Evolutionary conservation across 2,888 invertebrate genomes (phyloP), one percentile per base, ranked within the genome.

Genomic region (Hymenopus coronatus): DNA sequence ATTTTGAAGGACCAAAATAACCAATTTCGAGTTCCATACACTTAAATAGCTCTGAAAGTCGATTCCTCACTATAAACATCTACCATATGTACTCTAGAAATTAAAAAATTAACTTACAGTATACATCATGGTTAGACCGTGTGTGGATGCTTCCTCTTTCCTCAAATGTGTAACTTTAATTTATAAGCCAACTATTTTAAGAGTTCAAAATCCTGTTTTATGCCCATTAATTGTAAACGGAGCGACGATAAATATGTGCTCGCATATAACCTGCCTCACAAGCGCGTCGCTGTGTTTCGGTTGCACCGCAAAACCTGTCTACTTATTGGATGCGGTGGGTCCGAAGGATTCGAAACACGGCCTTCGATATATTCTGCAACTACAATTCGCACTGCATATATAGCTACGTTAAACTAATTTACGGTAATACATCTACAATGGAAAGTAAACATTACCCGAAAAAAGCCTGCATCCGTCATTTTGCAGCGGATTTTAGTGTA

Each of bases 101-200:
- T 87, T 87, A 83, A 88, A 85, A 87, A 89, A 54, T 88, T 28
- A 85, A 89, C 89, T 89, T 89, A 89, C 89, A 88, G 89, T 89
- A 86, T 89, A 89, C 89, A 89, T 89, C 89, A 89, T 89, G 85
- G 86, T 89, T 88, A 88, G 85, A 85, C 82, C 86, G 89, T 88
- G 86, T 82, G 85, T 46, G 25, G 88, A 82, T 40, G 81, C 85
- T 85, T 89, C 87, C 86, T 87, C 84, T 87, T 89, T 87, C 84
- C 86, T 30, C 30, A 83, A 89, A 82, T 87, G 30, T 87, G 87
- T 82, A 82, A 87, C 86, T 70, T 82, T 87, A 87, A 87, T 82
- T 86, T 82, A 82, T 40, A 70, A 70, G 54, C 14, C 54, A 70
- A 70, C 54, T 70, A 70, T 70, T 20, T 20, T 70, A 70, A 70